A percentile compares a stretch with the other conserved stretches of the same genome.
phyloP scores from a whole-genome alignment of 1,140 invertebrate genomes.

The Calliphora vicina region DNA sequence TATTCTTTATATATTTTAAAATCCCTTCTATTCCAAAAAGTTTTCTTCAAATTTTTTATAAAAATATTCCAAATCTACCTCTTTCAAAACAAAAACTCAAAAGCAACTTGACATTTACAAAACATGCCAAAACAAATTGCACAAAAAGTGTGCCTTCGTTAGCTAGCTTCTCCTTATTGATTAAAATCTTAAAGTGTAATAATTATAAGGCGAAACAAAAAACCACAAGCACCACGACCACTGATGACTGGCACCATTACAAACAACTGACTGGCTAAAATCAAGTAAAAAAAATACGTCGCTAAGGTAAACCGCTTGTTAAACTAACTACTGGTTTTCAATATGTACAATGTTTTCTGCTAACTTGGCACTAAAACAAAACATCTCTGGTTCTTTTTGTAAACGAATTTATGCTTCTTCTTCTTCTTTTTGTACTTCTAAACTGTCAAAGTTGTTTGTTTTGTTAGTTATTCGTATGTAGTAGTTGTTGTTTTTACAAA shows the following conservation, averaged over 20 bases:
- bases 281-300: neutral
- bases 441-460: neutral
- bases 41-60: too few species aligned
- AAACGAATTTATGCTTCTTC: neutral
- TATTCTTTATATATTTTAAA: too few species aligned
- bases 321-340: neutral
- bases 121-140: neutral
- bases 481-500: neutral
- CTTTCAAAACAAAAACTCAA: too few species aligned
- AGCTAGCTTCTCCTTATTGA: neutral
- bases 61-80: too few species aligned
- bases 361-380: too few species aligned
- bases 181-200: conserved; percentile 23
- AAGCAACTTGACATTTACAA: too few species aligned
- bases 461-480: neutral
- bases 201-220: conserved; percentile 4
- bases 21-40: too few species aligned
- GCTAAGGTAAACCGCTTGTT: neutral
- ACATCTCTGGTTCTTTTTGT: too few species aligned
- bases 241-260: too few species aligned
- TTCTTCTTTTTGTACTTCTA: neutral
- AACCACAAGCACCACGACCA: neutral
- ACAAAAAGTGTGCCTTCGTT: neutral
- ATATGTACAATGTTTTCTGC: too few species aligned
- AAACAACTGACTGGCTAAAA: too few species aligned